These are phyloP conservation scores for Stenotaenia linearis DNA, from an alignment of 2,888 invertebrate species.

Conservation along the genomic window DNA sequence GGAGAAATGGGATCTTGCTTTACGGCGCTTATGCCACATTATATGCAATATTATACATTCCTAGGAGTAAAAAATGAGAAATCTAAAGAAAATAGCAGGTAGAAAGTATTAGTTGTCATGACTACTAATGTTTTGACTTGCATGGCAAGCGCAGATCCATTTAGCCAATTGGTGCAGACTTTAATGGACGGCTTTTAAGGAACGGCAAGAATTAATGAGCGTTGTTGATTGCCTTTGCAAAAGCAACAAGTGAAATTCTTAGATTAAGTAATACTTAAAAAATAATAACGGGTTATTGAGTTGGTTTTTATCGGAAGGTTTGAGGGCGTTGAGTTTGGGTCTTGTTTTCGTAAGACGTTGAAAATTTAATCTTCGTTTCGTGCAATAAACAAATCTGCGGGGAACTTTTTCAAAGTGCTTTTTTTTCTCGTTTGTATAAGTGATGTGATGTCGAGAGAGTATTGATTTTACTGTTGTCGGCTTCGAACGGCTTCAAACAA, in stretches of 20 bases:
- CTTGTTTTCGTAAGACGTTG: background rate
- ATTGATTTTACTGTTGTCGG: background rate
- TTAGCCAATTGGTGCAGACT: background rate
- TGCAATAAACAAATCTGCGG: background rate
- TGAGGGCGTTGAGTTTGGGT: background rate
- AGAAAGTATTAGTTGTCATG: background rate
- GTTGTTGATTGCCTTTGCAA: background rate
- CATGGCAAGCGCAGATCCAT: background rate
- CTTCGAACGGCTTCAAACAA: background rate
- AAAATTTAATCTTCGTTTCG: background rate
- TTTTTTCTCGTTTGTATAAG: background rate
- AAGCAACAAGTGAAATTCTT: background rate
- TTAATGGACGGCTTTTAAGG: background rate
- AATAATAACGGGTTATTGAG: background rate
- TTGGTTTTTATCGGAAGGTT: background rate
- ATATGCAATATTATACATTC: no score
- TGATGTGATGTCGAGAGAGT: background rate
- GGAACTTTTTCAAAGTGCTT: background rate
- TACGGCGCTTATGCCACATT: background rate
- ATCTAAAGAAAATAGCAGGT: background rate
- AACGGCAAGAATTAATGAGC: background rate
- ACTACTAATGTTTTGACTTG: background rate
- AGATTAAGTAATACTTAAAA: no score
- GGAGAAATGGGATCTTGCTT: background rate
- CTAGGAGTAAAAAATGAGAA: background rate